Base-by-base conservation (phyloP, 2,888 invertebrate genomes). In the Euplexia lucipara region DNA sequence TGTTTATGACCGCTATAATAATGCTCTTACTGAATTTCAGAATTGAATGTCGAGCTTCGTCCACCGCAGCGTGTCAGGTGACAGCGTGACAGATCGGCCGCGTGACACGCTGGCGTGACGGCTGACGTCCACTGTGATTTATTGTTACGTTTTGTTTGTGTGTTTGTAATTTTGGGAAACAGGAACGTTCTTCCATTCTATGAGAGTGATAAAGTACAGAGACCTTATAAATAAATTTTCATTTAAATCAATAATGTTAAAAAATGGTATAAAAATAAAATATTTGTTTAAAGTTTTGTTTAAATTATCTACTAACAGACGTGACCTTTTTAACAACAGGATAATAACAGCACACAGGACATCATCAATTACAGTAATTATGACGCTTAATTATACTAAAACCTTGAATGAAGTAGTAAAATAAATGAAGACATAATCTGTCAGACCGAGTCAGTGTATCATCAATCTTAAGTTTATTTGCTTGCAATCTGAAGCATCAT, bases 11-110 rank as follows among this genome's bases (percentile, higher is more conserved):
- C 9, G 47, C 34, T 35, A 70, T 7, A 48, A 49, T 22, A 49
- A 35, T 54, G 16, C 14, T 47, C 35, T 30, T 14, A 48, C 70
- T 16, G 14, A 42, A 70, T 67, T 71, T 63, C 64, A 59, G 56
- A 70, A 77, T 73, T 64, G 35, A 65, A 78, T 75, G 68, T 73
- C 63, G 66, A 73, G 70, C 53, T 49, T 67, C 45, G 54, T 53
- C 37, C 51, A 51, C 58, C 60, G 48, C 78, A 69, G 62, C 61
- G 70, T 69, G 79, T 79, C 81, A 82, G 74, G 69, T 75, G 76
- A 42, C 64, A 57, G 73, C 67, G 69, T 81, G 79, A 82, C 82
- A 77, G 81, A 77, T 73, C 69, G 64, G 69, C 70, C 60, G 66
- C 79, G 74, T 70, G 72, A 78, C 78, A 74, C 67, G 67, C 62